These are phyloP conservation scores for Globia sparganii DNA, from an alignment of 2,888 invertebrate species.

Conservation along the genomic window DNA sequence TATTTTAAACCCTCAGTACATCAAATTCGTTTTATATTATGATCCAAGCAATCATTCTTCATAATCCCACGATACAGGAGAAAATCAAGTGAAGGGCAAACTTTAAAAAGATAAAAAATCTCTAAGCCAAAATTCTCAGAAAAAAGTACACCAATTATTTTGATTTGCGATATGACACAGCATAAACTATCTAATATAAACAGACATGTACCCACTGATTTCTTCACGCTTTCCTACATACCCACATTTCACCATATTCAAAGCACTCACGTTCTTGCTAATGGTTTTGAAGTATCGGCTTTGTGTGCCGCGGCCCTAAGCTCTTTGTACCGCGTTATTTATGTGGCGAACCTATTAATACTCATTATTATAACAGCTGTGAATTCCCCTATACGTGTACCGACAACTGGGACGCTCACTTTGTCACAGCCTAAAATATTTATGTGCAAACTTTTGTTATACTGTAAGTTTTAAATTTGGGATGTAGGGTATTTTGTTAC, in stretches of 20 bases:
- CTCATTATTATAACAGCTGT: slow-evolving; percentile 77
- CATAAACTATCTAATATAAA: slow-evolving; percentile 44
- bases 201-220: slow-evolving; percentile 25
- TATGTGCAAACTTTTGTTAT: slow-evolving; percentile 1
- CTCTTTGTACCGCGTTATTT: slow-evolving; percentile 78
- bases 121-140: neutral
- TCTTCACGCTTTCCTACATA: slow-evolving; percentile 31
- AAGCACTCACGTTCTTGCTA: slow-evolving; percentile 69
- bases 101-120: neutral
- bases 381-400: slow-evolving; percentile 63
- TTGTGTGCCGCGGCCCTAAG: slow-evolving; percentile 75
- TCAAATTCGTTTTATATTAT: neutral
- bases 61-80: neutral
- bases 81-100: neutral
- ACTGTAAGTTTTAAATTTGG: slow-evolving; percentile 37
- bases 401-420: slow-evolving; percentile 61
- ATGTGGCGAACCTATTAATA: slow-evolving; percentile 81
- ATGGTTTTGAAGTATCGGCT: slow-evolving; percentile 84
- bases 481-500: slow-evolving; percentile 11
- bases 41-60: neutral
- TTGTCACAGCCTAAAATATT: slow-evolving; percentile 60
- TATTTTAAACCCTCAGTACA: neutral
- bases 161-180: slow-evolving; percentile 40
- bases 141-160: slow-evolving; percentile 32
- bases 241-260: slow-evolving; percentile 59